Evolutionary conservation across 1,140 invertebrate genomes (phyloP).

Genomic region (Triops longicaudatus): DNA sequence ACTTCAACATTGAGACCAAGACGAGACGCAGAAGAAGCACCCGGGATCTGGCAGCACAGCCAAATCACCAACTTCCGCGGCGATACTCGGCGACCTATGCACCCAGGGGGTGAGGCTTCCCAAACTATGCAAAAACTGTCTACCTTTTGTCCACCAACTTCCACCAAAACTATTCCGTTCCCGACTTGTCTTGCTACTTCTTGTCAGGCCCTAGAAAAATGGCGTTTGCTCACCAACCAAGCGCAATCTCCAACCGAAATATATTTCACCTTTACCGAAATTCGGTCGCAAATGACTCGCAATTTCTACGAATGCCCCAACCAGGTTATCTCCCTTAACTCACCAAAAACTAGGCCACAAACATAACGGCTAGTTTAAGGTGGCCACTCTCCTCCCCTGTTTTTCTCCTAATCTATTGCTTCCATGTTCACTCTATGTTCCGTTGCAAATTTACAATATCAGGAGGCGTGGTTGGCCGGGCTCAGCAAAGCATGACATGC

Average conservation of each 20-base stretch:
- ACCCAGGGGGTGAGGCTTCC: not conserved
- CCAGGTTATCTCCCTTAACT: too few relatives aligned
- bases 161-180: not conserved
- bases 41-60: not conserved
- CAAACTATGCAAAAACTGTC: not conserved
- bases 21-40: not conserved
- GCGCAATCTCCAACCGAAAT: too few relatives aligned
- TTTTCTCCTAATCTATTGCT: not conserved
- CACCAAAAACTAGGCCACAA: too few relatives aligned
- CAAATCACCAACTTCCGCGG: slow-evolving; percentile 1
- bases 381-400: too few relatives aligned
- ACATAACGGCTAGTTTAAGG: too few relatives aligned
- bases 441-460: slow-evolving; percentile 12
- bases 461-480: not conserved
- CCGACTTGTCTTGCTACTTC: not conserved
- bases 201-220: not conserved
- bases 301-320: too few relatives aligned
- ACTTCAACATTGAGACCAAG: not conserved
- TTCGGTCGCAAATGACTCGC: too few relatives aligned
- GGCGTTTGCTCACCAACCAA: not conserved
- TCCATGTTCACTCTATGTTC: not conserved
- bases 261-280: too few relatives aligned
- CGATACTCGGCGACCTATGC: not conserved
- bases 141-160: not conserved
- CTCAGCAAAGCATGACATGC: slow-evolving; percentile 6